A percentile compares a stretch with the other conserved stretches of the same genome.
phyloP scores from a whole-genome alignment of 2,797 vertebrate genomes.

The Micromesistius poutassou region DNA sequence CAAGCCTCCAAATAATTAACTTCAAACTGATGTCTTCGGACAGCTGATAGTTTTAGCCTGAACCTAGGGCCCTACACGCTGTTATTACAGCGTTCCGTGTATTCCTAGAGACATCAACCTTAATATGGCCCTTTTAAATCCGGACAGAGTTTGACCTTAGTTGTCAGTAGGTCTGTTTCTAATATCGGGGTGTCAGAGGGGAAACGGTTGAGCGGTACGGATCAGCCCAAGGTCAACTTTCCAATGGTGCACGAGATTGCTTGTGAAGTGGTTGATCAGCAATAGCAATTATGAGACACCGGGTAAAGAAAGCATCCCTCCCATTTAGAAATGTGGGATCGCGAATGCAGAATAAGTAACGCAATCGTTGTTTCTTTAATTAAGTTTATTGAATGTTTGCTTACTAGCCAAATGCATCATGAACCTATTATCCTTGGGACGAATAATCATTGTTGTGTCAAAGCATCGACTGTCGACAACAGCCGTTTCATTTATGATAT shows the following conservation, averaged over 20 bases:
- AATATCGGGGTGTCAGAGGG: background rate
- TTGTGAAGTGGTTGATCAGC: background rate
- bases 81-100: background rate
- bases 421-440: background rate
- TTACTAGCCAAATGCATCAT: background rate
- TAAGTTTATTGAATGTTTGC: background rate
- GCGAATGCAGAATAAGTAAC: background rate
- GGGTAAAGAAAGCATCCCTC: background rate
- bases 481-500: background rate
- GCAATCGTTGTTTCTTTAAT: background rate
- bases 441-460: background rate
- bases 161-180: background rate
- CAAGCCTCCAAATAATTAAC: background rate
- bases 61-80: background rate
- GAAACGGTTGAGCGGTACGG: background rate
- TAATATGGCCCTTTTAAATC: background rate
- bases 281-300: background rate
- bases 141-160: background rate
- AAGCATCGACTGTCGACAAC: background rate
- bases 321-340: background rate
- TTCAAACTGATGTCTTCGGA: background rate
- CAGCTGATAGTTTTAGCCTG: background rate
- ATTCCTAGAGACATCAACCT: background rate
- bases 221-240: background rate
- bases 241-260: background rate